Evolutionary conservation across 2,888 invertebrate genomes (phyloP).

Genomic region (Crocallis elinguaria): DNA sequence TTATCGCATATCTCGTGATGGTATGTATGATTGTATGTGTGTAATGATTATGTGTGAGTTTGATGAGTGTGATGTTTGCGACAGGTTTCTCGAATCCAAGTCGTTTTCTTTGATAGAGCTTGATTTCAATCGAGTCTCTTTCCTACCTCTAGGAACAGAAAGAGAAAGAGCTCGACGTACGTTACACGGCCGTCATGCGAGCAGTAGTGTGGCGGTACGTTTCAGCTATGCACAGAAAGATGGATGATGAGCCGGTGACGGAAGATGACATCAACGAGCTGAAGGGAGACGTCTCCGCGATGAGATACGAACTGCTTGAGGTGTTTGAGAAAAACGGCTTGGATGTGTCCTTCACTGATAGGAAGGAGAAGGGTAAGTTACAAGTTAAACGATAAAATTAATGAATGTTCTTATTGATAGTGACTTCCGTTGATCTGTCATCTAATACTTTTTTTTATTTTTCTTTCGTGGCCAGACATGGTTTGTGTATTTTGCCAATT

Average conservation of each 20-base stretch:
- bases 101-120: not conserved
- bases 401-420: too few relatives aligned
- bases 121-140: not conserved
- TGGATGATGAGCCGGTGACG: conserved; percentile 93
- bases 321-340: conserved; percentile 95
- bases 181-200: conserved; percentile 93
- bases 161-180: conserved; percentile 88
- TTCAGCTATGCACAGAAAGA: conserved; percentile 92
- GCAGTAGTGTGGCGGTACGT: conserved; percentile 97
- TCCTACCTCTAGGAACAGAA: conserved; percentile 78
- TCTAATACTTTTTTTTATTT: too few relatives aligned
- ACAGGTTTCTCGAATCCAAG: too few relatives aligned
- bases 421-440: too few relatives aligned
- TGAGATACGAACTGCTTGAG: conserved; percentile 96
- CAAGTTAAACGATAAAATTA: too few relatives aligned
- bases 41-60: too few relatives aligned
- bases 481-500: too few relatives aligned
- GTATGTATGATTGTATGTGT: too few relatives aligned
- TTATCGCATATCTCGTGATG: too few relatives aligned
- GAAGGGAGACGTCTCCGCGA: conserved; percentile 96
- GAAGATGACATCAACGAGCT: conserved; percentile 97
- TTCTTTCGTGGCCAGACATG: too few relatives aligned
- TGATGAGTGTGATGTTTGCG: too few relatives aligned
- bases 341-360: conserved; percentile 90
- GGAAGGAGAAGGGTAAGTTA: conserved; percentile 89